phyloP scores from a whole-genome alignment of 2,113 vertebrate genomes.

The Halichoeres trimaculatus region DNA sequence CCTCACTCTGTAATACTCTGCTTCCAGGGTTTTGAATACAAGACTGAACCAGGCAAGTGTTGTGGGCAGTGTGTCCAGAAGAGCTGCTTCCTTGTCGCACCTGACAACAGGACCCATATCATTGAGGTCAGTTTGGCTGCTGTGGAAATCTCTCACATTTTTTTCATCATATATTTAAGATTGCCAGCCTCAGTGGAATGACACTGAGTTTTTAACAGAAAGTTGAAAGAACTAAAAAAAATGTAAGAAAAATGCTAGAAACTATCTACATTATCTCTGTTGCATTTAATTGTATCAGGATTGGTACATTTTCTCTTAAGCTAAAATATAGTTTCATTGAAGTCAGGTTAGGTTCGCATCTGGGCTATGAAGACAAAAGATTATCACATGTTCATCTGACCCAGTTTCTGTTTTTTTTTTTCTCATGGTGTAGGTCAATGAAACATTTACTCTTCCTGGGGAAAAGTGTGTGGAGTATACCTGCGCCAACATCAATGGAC shows the following conservation, averaged over 20 bases:
- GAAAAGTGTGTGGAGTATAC: conserved; percentile 86
- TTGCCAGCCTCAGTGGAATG: too few species aligned
- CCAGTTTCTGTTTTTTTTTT: conserved; percentile 1
- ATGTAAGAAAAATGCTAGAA: too few species aligned
- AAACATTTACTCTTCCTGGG: conserved; percentile 62
- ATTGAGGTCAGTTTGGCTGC: conserved; percentile 62
- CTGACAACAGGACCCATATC: conserved; percentile 44
- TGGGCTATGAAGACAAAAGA: neutral
- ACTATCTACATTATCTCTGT: too few species aligned
- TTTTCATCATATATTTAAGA: too few species aligned
- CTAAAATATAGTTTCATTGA: too few species aligned
- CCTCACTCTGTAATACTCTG: neutral
- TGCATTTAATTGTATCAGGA: too few species aligned
- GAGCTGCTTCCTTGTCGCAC: conserved; percentile 77
- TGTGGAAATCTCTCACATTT: too few species aligned
- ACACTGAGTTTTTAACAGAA: too few species aligned
- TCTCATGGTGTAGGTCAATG: conserved; percentile 75
- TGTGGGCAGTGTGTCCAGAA: conserved; percentile 86
- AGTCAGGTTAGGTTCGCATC: neutral
- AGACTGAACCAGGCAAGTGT: conserved; percentile 73
- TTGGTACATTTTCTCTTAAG: too few species aligned
- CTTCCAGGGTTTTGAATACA: conserved; percentile 83
- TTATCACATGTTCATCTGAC: neutral
- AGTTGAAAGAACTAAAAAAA: too few species aligned
- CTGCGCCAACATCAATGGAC: conserved; percentile 78